Evolutionary conservation across 2,113 vertebrate genomes (phyloP).

Genomic region (Bos javanicus): DNA sequence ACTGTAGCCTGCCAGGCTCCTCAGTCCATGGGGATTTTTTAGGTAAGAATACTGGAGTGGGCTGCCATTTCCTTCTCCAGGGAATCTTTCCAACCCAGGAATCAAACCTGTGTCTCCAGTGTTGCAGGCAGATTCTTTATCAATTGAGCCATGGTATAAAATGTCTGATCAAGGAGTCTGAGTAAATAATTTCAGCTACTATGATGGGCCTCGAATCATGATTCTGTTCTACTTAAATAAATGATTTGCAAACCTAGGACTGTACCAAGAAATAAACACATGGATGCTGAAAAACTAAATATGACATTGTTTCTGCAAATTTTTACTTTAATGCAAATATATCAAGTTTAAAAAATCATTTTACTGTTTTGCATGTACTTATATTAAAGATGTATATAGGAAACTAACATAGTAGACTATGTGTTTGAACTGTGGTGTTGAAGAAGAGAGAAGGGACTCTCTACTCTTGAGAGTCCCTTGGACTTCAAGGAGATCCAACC

Average conservation of each 20-base stretch:
- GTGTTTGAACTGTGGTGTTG: not conserved
- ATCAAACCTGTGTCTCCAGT: not conserved
- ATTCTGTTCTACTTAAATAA: not conserved
- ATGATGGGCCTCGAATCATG: not conserved
- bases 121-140: not conserved
- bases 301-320: not conserved
- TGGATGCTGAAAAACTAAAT: not conserved
- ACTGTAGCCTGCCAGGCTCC: not conserved
- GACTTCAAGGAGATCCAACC: not conserved
- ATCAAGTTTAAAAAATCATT: not conserved
- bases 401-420: not conserved
- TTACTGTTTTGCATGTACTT: not conserved
- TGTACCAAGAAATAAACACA: not conserved
- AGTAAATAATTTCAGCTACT: not conserved
- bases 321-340: not conserved
- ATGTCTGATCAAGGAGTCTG: not conserved
- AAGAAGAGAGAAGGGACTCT: not conserved
- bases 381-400: not conserved
- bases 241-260: not conserved
- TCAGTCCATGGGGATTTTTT: not conserved
- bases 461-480: not conserved
- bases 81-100: not conserved
- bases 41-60: not conserved
- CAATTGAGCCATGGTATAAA: not conserved
- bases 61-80: not conserved